Base-by-base conservation (phyloP, 2,888 invertebrate genomes). In the Troides aeacus region DNA sequence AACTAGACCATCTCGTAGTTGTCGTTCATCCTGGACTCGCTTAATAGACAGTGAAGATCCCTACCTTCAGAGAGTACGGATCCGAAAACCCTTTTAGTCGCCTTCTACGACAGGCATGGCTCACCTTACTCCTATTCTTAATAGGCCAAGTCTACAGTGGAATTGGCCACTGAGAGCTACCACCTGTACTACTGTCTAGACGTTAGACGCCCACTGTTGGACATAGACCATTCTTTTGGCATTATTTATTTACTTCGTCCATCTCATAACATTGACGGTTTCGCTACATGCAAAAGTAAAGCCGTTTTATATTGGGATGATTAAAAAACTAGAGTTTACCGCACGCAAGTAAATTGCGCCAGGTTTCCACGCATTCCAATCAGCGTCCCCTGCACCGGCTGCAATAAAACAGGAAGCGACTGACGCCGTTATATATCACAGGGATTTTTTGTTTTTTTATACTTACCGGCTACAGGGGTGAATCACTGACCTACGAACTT, bases 291-390 rank as follows among this genome's bases (percentile, higher is more conserved):
- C 30, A 30, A 61, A 2, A 61, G 60, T 59, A 64, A 46, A 46
- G 46, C 8, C 63, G 57, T 62, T 68, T 63, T 63, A 68, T 68
- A 63, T 68, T 59, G 62, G 63, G 18, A 56, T 23, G 24, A 39
- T 63, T 68, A 59, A 58, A 30, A 63, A 62, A 68, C 61, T 30
- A 64, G 60, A 56, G 56, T 60, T 53, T n/a, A 70, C 65, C 66
- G 69, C 66, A 66, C 57, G 56, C 46, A 61, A 60, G 61, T 69
- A 69, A 69, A 69, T 69, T 69, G 69, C 69, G 64, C 69, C n/a
- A 53, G 58, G 23, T 58, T 36, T 23, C 46, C 56, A 46, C 62
- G 59, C 58, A 69, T 64, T 61, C 30, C 56, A 59, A 58, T 58
- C 66, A 58, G 57, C 58, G 50, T 58, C 42, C n/a, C 64, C 24